Conservation (phyloP, 2,888 invertebrate species). For the Incurvaria masculella region DNA sequence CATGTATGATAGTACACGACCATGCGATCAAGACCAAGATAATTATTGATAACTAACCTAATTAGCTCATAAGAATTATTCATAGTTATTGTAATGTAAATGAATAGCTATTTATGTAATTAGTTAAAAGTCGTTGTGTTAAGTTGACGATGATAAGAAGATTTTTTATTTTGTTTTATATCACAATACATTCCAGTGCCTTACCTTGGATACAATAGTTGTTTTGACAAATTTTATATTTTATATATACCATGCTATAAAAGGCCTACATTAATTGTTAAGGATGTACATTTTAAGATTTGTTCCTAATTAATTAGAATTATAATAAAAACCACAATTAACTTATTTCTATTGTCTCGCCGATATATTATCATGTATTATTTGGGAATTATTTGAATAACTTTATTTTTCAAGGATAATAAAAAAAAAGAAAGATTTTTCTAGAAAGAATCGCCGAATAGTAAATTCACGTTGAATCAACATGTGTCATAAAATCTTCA, state of each 20-base stretch:
- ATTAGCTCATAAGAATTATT: neutral
- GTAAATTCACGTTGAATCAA: neutral
- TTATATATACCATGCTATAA: too few relatives aligned
- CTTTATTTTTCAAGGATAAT: too few relatives aligned
- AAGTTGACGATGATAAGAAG: too few relatives aligned
- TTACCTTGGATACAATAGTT: neutral
- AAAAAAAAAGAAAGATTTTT: too few relatives aligned
- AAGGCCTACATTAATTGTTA: constrained; percentile 2
- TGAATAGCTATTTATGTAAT: constrained; percentile 54
- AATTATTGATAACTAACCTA: neutral
- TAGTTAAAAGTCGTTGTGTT: constrained; percentile 51
- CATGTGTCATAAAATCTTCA: neutral
- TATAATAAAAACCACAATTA: constrained; percentile 10
- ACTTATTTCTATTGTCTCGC: neutral
- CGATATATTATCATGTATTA: too few relatives aligned
- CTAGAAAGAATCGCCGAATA: too few relatives aligned
- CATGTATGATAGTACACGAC: too few relatives aligned
- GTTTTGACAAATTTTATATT: neutral
- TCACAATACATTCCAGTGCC: neutral
- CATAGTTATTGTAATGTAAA: constrained; percentile 42
- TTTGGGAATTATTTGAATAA: too few relatives aligned
- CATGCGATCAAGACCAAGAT: too few relatives aligned
- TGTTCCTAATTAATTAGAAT: constrained; percentile 40
- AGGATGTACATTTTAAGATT: constrained; percentile 36
- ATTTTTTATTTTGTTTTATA: neutral